Percentiles rank a stretch among this genome's conserved stretches.
phyloP scores from a whole-genome alignment of 2,797 vertebrate genomes.

The Hydrolagus colliei region DNA sequence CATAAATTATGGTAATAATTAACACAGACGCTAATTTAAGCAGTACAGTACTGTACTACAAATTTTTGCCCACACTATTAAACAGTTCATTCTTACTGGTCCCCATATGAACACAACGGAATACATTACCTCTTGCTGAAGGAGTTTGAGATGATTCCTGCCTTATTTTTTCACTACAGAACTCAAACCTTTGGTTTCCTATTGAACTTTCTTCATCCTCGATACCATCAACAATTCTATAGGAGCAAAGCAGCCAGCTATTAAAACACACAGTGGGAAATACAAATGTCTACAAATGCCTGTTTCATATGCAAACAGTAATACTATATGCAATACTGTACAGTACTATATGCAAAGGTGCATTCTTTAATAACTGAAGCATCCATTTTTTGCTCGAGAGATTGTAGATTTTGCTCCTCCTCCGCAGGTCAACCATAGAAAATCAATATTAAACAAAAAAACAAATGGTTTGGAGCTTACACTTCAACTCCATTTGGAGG shows the following conservation, averaged over 20 bases:
- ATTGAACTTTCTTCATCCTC: constrained; percentile 58
- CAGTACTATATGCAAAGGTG: not conserved
- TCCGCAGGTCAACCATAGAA: no score
- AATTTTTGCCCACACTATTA: not conserved
- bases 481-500: no score
- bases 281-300: not conserved
- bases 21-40: no score
- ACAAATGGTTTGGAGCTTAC: no score
- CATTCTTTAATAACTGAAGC: no score
- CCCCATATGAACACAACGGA: not conserved
- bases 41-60: no score
- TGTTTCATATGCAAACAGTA: not conserved
- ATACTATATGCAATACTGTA: not conserved
- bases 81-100: not conserved
- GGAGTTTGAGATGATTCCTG: constrained; percentile 53
- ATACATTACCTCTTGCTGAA: constrained; percentile 49
- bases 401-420: no score
- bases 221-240: constrained; percentile 67
- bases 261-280: not conserved
- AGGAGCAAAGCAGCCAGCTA: not conserved
- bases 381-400: no score
- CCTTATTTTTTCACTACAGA: constrained; percentile 54
- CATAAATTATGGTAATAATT: no score
- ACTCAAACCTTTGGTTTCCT: constrained; percentile 62
- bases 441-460: no score